Evolutionary conservation across 2,113 vertebrate genomes (phyloP).

Genomic region (Paedocypris sp.): DNA sequence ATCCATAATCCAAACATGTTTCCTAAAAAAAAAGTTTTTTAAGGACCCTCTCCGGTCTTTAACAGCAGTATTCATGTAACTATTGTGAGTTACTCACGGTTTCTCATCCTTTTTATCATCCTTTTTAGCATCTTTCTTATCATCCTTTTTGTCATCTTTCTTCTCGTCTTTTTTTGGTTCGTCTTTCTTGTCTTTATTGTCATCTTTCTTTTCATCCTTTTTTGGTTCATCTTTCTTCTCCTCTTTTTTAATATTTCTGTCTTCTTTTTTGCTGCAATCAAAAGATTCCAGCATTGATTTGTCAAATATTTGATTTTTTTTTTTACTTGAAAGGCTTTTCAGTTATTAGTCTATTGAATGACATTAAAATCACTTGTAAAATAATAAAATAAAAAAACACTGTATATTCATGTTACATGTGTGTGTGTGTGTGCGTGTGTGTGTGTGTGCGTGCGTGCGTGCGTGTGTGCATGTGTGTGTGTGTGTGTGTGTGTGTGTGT

Average conservation of each 20-base stretch:
- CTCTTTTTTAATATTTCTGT: conserved; percentile 54
- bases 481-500: too few relatives aligned
- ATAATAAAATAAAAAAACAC: too few relatives aligned
- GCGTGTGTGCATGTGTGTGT: too few relatives aligned
- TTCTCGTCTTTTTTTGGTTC: conserved; percentile 48
- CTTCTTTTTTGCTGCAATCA: conserved; percentile 62
- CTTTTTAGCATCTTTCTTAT: conserved; percentile 12
- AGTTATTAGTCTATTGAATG: too few relatives aligned
- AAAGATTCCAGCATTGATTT: too few relatives aligned
- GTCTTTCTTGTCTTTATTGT: conserved; percentile 47
- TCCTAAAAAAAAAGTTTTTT: conserved; percentile 42
- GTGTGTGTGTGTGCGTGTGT: too few relatives aligned
- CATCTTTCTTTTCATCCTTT: conserved; percentile 51
- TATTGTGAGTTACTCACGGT: conserved; percentile 26
- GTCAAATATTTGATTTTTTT: too few relatives aligned
- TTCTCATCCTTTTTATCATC: conserved; percentile 35
- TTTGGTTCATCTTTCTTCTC: conserved; percentile 57
- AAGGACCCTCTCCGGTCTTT: neutral
- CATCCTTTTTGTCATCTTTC: conserved; percentile 38
- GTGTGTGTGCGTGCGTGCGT: too few relatives aligned
- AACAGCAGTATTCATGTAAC: neutral
- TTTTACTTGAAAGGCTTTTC: too few relatives aligned
- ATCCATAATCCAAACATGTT: conserved; percentile 74
- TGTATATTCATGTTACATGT: too few relatives aligned
- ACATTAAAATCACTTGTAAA: too few relatives aligned